Evolutionary conservation across 1,140 invertebrate genomes (phyloP).

Genomic region (Papilio machaon): DNA sequence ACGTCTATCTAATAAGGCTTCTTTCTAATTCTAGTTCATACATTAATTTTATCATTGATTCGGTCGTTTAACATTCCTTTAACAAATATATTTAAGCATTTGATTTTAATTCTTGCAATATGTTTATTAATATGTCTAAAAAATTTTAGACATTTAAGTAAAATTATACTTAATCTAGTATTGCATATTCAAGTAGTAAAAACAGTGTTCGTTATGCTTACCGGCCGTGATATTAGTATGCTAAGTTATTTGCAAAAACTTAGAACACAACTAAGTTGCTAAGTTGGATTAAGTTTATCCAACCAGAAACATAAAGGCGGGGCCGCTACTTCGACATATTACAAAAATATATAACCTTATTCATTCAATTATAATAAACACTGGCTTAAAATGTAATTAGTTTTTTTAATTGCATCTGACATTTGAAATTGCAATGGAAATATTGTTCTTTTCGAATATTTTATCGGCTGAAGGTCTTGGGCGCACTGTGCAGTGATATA

Average conservation of each 20-base stretch:
- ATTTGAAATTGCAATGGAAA: constrained; percentile 5
- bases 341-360: background rate
- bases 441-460: too few relatives aligned
- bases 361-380: background rate
- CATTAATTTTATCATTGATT: background rate
- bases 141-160: background rate
- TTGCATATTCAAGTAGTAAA: constrained; percentile 35
- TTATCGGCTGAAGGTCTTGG: too few relatives aligned
- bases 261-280: constrained; percentile 33
- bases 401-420: constrained; percentile 34
- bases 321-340: constrained; percentile 17
- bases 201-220: constrained; percentile 16
- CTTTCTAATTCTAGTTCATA: background rate
- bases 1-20: background rate
- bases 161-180: background rate
- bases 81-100: background rate
- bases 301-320: constrained; percentile 27
- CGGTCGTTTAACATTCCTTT: background rate
- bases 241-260: constrained; percentile 34
- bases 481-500: too few relatives aligned
- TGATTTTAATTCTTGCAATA: background rate
- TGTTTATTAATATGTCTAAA: background rate
- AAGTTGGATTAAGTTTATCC: constrained; percentile 36
- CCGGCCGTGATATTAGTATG: constrained; percentile 35
- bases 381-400: background rate